Evolutionary conservation across 2,797 vertebrate genomes (phyloP).

Genomic region (Xiphophorus birchmanni): DNA sequence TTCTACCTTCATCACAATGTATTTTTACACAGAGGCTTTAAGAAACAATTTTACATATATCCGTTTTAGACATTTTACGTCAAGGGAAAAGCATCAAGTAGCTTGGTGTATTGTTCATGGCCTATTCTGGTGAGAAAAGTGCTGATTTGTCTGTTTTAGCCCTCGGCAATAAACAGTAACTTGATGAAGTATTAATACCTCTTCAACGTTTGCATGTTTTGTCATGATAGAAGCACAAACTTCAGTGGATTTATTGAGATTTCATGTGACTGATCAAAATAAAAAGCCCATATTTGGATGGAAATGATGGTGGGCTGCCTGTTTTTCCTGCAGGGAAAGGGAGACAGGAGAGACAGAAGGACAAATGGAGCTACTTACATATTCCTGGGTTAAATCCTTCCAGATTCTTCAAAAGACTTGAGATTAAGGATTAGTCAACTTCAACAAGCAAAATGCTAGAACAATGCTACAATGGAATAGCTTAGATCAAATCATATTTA

Average conservation of each 20-base stretch:
- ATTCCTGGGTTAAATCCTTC: background rate
- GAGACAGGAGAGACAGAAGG: background rate
- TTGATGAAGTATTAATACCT: background rate
- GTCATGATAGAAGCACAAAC: background rate
- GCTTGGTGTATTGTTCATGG: background rate
- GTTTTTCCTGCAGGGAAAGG: background rate
- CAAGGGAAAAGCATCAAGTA: background rate
- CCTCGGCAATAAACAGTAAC: background rate
- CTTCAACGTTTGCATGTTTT: background rate
- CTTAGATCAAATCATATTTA: background rate
- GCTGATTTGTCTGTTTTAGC: background rate
- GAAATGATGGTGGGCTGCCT: background rate
- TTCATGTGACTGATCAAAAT: background rate
- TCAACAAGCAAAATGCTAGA: background rate
- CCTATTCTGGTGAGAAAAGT: background rate
- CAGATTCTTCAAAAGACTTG: background rate
- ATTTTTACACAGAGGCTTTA: conserved; percentile 7
- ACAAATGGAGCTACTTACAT: background rate
- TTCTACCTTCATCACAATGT: background rate
- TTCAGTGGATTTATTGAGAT: background rate
- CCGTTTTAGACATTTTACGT: background rate
- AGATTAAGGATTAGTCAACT: background rate
- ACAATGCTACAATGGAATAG: background rate
- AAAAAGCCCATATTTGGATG: background rate
- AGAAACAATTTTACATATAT: background rate